These are phyloP conservation scores for Typhlomys cinereus DNA, from an alignment of 2,113 vertebrate genomes.

Conservation along the genomic window DNA sequence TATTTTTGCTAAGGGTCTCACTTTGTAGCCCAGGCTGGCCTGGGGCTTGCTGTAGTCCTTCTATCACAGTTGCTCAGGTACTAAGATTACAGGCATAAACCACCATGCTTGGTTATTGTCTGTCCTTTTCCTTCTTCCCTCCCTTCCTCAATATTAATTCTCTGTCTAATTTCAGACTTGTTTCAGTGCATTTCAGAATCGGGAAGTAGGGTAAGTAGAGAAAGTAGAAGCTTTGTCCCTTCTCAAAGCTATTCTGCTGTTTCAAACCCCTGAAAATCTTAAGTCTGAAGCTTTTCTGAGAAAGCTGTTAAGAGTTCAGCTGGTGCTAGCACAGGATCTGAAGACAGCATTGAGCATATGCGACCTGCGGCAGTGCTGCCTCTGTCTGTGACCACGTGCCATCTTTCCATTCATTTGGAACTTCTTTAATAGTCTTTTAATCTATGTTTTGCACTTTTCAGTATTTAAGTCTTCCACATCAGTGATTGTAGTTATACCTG, in stretches of 20 bases:
- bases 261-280: background rate
- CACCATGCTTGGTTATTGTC: background rate
- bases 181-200: background rate
- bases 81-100: background rate
- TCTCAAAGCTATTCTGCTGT: background rate
- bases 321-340: background rate
- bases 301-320: background rate
- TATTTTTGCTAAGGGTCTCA: background rate
- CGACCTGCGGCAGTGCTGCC: background rate
- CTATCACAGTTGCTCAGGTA: background rate
- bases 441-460: background rate
- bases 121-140: background rate
- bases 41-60: background rate
- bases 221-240: background rate
- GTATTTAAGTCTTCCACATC: background rate
- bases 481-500: background rate
- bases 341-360: background rate
- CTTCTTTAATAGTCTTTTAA: background rate
- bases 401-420: background rate
- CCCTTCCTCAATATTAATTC: too few relatives aligned
- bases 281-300: background rate
- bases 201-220: background rate
- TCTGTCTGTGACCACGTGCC: background rate
- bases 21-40: background rate
- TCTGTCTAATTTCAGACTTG: too few relatives aligned